Conservation (phyloP, 2,113 vertebrate species). For the Pionites leucogaster region DNA sequence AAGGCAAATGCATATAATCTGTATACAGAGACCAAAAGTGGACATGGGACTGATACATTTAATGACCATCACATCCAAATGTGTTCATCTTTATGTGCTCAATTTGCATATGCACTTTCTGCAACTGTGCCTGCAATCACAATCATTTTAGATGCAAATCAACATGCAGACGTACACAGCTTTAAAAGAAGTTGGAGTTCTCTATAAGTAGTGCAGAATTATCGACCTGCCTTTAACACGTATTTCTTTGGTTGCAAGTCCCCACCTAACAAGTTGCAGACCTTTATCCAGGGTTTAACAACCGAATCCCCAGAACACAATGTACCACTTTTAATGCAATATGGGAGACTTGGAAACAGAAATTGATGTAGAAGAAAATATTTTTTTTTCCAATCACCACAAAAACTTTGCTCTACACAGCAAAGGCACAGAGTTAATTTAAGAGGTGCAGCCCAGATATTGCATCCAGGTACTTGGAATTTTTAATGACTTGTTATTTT, state of each 20-base stretch:
- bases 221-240: background rate
- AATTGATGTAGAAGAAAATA: conserved; percentile 1
- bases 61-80: background rate
- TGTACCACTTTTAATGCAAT: background rate
- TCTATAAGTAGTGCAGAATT: background rate
- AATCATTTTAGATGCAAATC: conserved; percentile 13
- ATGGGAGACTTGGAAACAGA: background rate
- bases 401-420: background rate
- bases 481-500: conserved; percentile 51
- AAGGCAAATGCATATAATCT: background rate
- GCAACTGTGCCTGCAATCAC: background rate
- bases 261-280: background rate
- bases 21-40: background rate
- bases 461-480: conserved; percentile 29
- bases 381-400: background rate
- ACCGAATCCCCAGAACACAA: background rate
- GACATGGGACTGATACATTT: background rate
- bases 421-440: background rate
- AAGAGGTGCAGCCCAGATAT: conserved; percentile 31
- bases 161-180: background rate
- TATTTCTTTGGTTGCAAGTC: background rate
- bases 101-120: conserved; percentile 40
- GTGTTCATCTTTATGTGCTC: background rate
- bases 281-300: background rate
- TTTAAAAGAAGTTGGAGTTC: background rate